Conservation (phyloP, 2,888 invertebrate species). For the Euproctis similis region DNA sequence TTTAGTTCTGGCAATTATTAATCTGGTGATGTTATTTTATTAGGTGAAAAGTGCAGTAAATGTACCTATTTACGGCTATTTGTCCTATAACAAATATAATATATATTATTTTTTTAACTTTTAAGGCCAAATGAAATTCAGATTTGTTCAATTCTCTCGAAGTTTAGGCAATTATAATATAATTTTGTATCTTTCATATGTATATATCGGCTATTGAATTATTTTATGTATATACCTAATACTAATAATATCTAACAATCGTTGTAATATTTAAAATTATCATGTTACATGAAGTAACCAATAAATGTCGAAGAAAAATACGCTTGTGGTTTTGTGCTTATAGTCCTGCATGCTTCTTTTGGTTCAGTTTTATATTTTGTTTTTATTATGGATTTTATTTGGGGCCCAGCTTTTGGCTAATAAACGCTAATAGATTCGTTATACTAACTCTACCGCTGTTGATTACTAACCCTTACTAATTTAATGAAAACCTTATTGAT, state of each 20-base stretch:
- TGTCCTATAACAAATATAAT: too few relatives aligned
- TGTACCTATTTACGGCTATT: too few relatives aligned
- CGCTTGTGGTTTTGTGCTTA: conserved; percentile 71
- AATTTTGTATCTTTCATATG: conserved; percentile 31
- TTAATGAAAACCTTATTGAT: conserved; percentile 3
- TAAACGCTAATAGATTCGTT: conserved; percentile 24
- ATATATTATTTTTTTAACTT: too few relatives aligned
- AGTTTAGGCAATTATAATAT: conserved; percentile 17
- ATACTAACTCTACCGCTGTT: conserved; percentile 25
- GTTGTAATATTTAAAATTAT: conserved; percentile 47
- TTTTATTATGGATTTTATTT: conserved; percentile 28
- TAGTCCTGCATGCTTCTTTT: conserved; percentile 68
- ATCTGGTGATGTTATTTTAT: too few relatives aligned
- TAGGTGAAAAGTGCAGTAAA: too few relatives aligned
- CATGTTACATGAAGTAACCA: conserved; percentile 59
- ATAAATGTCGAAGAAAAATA: conserved; percentile 69
- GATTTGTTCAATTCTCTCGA: conserved; percentile 17
- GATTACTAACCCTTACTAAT: conserved; percentile 18
- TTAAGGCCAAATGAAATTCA: conserved; percentile 19
- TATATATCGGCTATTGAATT: conserved; percentile 25
- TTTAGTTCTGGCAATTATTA: too few relatives aligned
- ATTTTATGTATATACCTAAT: conserved; percentile 32
- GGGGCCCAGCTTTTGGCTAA: conserved; percentile 52
- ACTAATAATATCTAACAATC: conserved; percentile 39
- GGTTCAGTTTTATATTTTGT: conserved; percentile 35